A percentile compares a stretch with the other conserved stretches of the same genome.
These are phyloP conservation scores for Catalaphyllia jardinei DNA, from an alignment of 64 coral and sea anemone species.

Conservation along the genomic window DNA sequence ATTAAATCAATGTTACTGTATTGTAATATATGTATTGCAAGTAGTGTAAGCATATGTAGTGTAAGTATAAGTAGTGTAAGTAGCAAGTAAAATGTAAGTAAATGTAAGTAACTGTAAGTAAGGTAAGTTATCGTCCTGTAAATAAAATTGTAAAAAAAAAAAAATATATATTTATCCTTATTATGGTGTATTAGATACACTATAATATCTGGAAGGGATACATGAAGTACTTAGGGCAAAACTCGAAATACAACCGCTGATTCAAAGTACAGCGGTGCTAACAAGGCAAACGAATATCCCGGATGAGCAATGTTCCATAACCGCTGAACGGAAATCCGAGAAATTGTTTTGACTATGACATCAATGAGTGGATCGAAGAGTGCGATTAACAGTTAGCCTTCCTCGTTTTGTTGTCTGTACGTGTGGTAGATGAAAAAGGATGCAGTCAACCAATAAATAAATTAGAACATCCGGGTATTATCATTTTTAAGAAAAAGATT, in stretches of 20 bases:
- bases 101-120: too few species aligned
- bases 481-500: background rate
- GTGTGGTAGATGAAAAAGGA: background rate
- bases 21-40: too few species aligned
- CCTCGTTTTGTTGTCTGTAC: background rate
- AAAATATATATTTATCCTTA: too few species aligned
- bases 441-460: background rate
- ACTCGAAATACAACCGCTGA: background rate
- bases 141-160: too few species aligned
- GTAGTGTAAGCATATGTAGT: too few species aligned
- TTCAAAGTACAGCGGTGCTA: background rate
- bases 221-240: too few species aligned
- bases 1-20: too few species aligned
- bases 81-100: too few species aligned
- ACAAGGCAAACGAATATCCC: background rate
- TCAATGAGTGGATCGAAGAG: background rate
- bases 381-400: background rate
- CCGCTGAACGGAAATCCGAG: background rate
- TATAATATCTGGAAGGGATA: too few species aligned
- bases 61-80: too few species aligned
- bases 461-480: background rate
- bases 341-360: background rate
- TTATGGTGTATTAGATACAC: too few species aligned
- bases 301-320: background rate
- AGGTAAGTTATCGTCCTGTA: too few species aligned